phyloP scores from a whole-genome alignment of 1,140 invertebrate species.

The Drosophila sucinea region DNA sequence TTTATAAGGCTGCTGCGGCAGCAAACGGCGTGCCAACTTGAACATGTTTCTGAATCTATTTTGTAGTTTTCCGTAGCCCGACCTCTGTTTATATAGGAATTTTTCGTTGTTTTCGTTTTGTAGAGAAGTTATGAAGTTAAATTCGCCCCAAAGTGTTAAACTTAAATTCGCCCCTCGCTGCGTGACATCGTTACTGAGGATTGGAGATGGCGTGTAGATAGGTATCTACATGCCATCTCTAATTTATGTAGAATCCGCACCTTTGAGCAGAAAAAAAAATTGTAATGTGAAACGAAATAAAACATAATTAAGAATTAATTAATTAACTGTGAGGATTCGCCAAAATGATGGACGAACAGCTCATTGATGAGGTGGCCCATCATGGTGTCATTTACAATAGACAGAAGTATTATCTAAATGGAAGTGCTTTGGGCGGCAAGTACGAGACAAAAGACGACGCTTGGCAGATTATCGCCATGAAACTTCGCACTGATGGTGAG shows the following conservation, averaged over 20 bases:
- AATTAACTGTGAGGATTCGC: not conserved
- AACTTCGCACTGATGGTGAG: constrained; percentile 78
- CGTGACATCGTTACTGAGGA: no score
- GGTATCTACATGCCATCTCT: not conserved
- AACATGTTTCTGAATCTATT: constrained; percentile 48
- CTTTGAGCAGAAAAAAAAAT: not conserved
- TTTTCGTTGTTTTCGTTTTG: not conserved
- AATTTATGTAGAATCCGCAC: constrained; percentile 3
- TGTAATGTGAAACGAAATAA: constrained; percentile 9
- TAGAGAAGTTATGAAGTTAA: not conserved
- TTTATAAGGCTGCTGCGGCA: constrained; percentile 53
- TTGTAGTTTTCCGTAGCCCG: not conserved
- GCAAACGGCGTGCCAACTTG: constrained; percentile 49
- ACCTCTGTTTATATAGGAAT: constrained; percentile 4
- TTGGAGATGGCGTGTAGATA: not conserved
- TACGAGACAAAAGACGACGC: constrained; percentile 82
- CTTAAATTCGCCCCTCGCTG: not conserved
- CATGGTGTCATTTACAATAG: constrained; percentile 82
- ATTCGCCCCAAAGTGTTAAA: not conserved
- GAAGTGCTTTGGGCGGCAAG: constrained; percentile 68
- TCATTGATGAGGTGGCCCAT: constrained; percentile 80
- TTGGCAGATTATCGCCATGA: constrained; percentile 75
- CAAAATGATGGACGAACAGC: constrained; percentile 82
- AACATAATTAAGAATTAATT: constrained; percentile 32
- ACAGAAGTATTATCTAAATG: constrained; percentile 81